Evolutionary conservation across 2,113 vertebrate genomes (phyloP).

Genomic region (Colinus virginianus): DNA sequence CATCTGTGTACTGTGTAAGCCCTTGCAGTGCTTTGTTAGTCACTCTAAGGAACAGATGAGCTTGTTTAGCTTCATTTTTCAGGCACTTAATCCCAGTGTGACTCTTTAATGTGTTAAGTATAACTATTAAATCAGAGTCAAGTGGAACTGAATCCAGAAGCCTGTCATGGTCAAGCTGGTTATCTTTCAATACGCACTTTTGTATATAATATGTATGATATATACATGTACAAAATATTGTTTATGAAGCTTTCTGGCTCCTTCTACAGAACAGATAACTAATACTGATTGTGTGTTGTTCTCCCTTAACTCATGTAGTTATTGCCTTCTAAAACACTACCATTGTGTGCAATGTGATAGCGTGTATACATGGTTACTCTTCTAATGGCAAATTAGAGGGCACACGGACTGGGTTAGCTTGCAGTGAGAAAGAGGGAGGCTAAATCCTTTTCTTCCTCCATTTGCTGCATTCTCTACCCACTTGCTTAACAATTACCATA

Average conservation of each 20-base stretch:
- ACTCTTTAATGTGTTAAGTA: background rate
- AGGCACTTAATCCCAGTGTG: background rate
- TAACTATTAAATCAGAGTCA: background rate
- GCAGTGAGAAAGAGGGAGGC: background rate
- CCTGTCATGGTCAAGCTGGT: background rate
- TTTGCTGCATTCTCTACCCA: background rate
- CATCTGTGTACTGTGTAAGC: background rate
- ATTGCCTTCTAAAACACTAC: background rate
- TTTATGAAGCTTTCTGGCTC: background rate
- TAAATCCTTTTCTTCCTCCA: background rate
- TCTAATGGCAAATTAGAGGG: background rate
- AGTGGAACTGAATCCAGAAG: background rate
- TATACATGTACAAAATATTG: background rate
- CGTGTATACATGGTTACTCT: rapidly evolving
- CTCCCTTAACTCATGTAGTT: background rate
- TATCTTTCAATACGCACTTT: background rate
- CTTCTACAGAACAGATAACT: background rate
- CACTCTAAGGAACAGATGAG: background rate
- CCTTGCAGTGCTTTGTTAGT: background rate
- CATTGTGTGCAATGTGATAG: background rate
- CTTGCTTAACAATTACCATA: background rate
- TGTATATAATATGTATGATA: background rate
- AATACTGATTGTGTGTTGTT: background rate
- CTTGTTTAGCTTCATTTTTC: background rate
- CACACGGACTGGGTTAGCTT: background rate